phyloP scores from a whole-genome alignment of 2,797 vertebrate genomes.

The Lycodopsis pacificus region DNA sequence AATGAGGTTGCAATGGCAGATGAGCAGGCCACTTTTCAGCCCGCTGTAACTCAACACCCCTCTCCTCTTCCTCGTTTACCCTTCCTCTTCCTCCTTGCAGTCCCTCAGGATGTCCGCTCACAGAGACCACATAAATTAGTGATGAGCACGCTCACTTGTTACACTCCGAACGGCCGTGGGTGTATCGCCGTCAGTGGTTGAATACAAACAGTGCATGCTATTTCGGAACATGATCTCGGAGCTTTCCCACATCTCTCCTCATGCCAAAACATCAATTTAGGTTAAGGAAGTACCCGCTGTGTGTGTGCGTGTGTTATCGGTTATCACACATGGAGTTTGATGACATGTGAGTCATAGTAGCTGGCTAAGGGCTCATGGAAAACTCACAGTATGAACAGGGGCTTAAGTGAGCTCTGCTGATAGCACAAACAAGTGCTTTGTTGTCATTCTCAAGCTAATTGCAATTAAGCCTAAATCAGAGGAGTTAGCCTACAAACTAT shows the following conservation, averaged over 20 bases:
- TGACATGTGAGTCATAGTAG: conserved; percentile 67
- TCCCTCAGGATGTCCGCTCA: conserved; percentile 74
- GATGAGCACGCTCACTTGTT: conserved; percentile 76
- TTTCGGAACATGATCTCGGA: conserved; percentile 53
- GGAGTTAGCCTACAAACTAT: conserved; percentile 24
- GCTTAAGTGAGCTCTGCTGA: conserved; percentile 55
- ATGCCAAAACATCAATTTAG: conserved; percentile 65
- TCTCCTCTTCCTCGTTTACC: conserved; percentile 53
- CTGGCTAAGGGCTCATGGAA: conserved; percentile 65
- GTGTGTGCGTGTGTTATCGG: conserved; percentile 43
- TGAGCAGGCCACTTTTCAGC: conserved; percentile 63
- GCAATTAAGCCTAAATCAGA: conserved; percentile 31
- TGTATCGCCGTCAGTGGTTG: conserved; percentile 31
- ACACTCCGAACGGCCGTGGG: conserved; percentile 29
- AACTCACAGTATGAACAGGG: conserved; percentile 64
- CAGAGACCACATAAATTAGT: conserved; percentile 78
- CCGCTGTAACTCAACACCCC: conserved; percentile 62
- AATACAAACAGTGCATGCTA: conserved; percentile 57
- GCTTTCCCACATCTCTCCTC: conserved; percentile 34
- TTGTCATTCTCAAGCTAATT: conserved; percentile 58
- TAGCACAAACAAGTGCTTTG: conserved; percentile 54
- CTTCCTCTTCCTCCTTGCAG: conserved; percentile 57
- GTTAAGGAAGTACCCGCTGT: conserved; percentile 45
- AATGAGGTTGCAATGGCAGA: conserved; percentile 53
- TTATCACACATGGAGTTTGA: conserved; percentile 67